Evolutionary conservation across 2,888 invertebrate species (phyloP), one percentile per base, ranked within the genome.

Genomic region (Apocheima hispidaria): DNA sequence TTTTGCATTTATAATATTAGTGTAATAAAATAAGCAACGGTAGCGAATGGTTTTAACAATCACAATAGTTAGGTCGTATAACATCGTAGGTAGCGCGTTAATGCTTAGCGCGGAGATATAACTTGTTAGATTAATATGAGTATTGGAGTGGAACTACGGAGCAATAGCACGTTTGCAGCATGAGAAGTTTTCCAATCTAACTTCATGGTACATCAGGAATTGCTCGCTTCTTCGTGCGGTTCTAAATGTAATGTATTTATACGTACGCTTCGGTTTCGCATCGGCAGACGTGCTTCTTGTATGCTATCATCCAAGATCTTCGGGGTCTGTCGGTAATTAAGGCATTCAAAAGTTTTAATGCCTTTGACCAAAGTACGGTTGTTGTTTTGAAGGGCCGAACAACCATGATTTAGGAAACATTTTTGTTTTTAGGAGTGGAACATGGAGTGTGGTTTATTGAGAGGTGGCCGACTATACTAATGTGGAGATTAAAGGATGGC

Each of bases 121-220:
- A 67, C 61, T 72, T 63, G 71, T 72, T 67, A 71, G 67, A 70
- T 69, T 74, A 79, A 74, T 78, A 77, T 77, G 73, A 78, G 77
- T 74, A 75, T 75, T 79, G 74, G 70, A 74, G 69, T 72, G 72
- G 74, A 79, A 79, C 79, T 78, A 76, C 76, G 79, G 78, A 78
- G 81, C 74, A 81, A 81, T 75, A 79, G 79, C 78, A 81, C 81
- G 80, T 78, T n/a, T 84, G 83, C 83, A 81, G 70, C 71, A 70
- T 71, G 75, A 73, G 76, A 88, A 88, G 84, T 88, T 88, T 88
- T 88, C 88, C 86, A 88, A 88, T 88, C 82, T 88, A 88, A 88
- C 86, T 88, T 87, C 80, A 85, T 77, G 81, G 79, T 82, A 81
- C 79, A 84, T 82, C 84, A 85, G 80, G 78, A 83, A 85, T 81